Percentiles rank a stretch among this genome's conserved stretches.
phyloP scores from a whole-genome alignment of 2,797 vertebrate genomes.

The Sebastes dallii region DNA sequence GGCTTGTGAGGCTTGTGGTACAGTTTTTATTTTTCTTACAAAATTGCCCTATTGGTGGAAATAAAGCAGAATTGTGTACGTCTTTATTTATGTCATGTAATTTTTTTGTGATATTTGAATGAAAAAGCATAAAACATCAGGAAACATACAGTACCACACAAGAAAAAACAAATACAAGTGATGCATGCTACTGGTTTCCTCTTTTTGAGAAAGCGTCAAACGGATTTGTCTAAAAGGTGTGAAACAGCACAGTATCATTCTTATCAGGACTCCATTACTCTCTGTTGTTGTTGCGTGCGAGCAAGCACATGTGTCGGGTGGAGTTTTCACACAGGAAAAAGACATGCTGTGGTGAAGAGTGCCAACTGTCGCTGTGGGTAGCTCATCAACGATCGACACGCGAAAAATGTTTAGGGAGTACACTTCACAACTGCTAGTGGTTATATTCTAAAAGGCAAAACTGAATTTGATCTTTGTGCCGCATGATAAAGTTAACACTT shows the following conservation, averaged over 20 bases:
- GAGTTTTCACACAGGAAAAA: conserved; percentile 67
- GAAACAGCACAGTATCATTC: neutral
- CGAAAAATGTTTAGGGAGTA: no score
- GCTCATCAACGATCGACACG: accelerated
- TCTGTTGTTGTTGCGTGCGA: neutral
- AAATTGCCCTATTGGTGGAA: neutral
- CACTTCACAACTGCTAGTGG: accelerated
- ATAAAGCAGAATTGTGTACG: neutral
- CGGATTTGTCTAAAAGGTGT: conserved; percentile 20
- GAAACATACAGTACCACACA: neutral
- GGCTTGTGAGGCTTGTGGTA: neutral
- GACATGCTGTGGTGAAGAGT: neutral
- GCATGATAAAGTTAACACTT: neutral
- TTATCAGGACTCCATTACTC: accelerated
- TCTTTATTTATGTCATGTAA: neutral
- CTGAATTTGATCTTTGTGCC: neutral
- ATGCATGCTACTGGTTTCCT: neutral
- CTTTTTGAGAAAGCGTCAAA: neutral
- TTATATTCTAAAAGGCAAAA: neutral
- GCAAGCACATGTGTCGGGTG: neutral
- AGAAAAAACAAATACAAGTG: neutral
- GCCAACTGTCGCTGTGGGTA: conserved; percentile 10
- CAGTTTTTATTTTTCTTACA: neutral
- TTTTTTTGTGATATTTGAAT: neutral
- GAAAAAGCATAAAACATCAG: neutral